Evolutionary conservation across 2,888 invertebrate species (phyloP).

Genomic region (Caradrina clavipalpis): DNA sequence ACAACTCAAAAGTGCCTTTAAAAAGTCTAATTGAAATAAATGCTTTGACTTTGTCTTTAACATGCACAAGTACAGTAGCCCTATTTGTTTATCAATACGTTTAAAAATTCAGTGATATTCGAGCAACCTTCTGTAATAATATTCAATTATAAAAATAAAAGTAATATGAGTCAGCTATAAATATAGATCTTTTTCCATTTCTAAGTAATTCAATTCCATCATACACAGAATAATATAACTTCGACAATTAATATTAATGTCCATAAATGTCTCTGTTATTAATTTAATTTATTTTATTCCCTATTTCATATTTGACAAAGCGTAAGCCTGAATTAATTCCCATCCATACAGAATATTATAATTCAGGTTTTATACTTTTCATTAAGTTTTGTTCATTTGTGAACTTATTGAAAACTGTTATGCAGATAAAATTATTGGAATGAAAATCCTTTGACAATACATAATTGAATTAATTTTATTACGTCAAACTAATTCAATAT

Average conservation of each 20-base stretch:
- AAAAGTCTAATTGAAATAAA: no score
- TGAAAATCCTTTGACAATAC: no score
- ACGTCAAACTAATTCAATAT: no score
- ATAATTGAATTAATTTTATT: no score
- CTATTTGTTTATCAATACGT: no score
- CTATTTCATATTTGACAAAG: constrained; percentile 5
- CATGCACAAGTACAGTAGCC: no score
- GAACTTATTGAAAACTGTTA: not conserved
- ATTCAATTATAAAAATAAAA: not conserved
- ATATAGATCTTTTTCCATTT: not conserved
- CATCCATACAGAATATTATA: constrained; percentile 11
- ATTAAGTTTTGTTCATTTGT: constrained; percentile 30
- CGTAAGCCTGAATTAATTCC: constrained; percentile 11
- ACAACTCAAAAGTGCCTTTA: no score
- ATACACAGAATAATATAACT: not conserved
- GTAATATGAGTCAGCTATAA: no score
- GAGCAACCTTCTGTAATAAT: not conserved
- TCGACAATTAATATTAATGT: not conserved
- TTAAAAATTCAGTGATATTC: not conserved
- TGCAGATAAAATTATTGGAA: no score
- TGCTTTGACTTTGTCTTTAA: no score
- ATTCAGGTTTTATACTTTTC: constrained; percentile 21
- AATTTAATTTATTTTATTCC: constrained; percentile 21
- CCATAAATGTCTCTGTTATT: not conserved
- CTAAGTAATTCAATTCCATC: not conserved